Base-by-base conservation (phyloP, 92 coral and sea anemone genomes). In the Phenganax stokvisi region DNA sequence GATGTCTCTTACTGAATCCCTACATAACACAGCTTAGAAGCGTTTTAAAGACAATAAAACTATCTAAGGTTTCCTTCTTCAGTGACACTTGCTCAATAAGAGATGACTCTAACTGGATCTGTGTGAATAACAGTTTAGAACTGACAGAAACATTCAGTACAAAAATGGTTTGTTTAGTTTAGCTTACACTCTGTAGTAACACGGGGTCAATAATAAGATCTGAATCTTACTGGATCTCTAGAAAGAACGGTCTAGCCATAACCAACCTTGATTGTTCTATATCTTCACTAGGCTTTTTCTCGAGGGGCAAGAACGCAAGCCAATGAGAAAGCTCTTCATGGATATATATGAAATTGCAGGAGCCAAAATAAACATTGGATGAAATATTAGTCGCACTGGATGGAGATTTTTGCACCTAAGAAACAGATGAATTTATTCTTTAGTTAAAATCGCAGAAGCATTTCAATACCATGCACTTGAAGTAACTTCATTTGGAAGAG, bases 241-340 rank as follows among this genome's bases (percentile, higher is more conserved):
- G 3, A 5, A 37, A 55, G 16, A 25, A 51, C 80, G 25, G 25
- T 25, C 4, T 57, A 51, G 47, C 13, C 47, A 15, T 16, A 0
- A 31, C 66, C 10, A 70, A 20, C 37, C 80, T 79, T 54, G 53
- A 12, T 56, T 53, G 16, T 25, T 70, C 52, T 17, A 51, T 84
- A 57, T 47, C 57, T 58, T 54, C 77, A 1, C 1, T 47, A 65
- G 25, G 51, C 63, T 83, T 87, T 81, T 89, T 84, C 75, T 89
- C 81, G 15, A 87, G 82, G 74, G 81, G 86, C 59, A 89, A 90
- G 51, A 92, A 89, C 27, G 87, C 93, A 69, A 88, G 57, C 99
- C 99, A 96, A 80, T 92, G 90, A 30, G 76, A 77, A 54, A 88
- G 86, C 64, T 89, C 96, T 51, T 96, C 90, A 76, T 90, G 96